Conservation (phyloP, 1,140 invertebrate species). For the Macrotrachela quadricornifera region DNA sequence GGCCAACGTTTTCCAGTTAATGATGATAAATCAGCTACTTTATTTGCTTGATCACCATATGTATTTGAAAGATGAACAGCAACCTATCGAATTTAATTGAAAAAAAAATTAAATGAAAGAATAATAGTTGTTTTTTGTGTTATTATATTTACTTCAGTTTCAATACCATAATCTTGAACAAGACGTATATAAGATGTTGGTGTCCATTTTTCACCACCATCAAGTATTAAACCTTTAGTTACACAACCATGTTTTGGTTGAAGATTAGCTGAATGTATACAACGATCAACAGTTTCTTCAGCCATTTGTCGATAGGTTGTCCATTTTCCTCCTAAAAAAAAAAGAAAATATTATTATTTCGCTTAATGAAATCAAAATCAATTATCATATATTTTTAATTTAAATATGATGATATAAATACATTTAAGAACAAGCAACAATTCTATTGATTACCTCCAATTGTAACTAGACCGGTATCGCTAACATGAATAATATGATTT, state of each 20-base stretch:
- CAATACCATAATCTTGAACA: conserved; percentile 55
- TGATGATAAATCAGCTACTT: conserved; percentile 75
- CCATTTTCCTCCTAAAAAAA: conserved; percentile 60
- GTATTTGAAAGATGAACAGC: conserved; percentile 84
- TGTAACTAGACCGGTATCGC: conserved; percentile 60
- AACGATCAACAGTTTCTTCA: conserved; percentile 73
- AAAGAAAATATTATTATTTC: too few species aligned
- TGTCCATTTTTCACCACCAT: conserved; percentile 84
- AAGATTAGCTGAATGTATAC: conserved; percentile 30
- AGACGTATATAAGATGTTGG: conserved; percentile 91
- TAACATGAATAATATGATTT: conserved; percentile 94
- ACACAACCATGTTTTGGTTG: conserved; percentile 28
- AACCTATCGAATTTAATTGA: too few species aligned
- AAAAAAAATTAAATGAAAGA: too few species aligned
- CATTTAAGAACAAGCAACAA: too few species aligned
- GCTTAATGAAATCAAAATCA: too few species aligned
- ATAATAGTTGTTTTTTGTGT: too few species aligned
- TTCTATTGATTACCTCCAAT: conserved; percentile 42
- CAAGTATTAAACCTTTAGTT: conserved; percentile 63
- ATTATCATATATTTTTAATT: too few species aligned
- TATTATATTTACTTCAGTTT: conserved; percentile 32
- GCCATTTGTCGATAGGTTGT: conserved; percentile 94
- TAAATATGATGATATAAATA: too few species aligned
- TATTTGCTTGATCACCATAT: conserved; percentile 69
- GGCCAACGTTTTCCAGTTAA: conserved; percentile 84